phyloP scores from a whole-genome alignment of 2,888 invertebrate species.

The Calliscelio sp. region DNA sequence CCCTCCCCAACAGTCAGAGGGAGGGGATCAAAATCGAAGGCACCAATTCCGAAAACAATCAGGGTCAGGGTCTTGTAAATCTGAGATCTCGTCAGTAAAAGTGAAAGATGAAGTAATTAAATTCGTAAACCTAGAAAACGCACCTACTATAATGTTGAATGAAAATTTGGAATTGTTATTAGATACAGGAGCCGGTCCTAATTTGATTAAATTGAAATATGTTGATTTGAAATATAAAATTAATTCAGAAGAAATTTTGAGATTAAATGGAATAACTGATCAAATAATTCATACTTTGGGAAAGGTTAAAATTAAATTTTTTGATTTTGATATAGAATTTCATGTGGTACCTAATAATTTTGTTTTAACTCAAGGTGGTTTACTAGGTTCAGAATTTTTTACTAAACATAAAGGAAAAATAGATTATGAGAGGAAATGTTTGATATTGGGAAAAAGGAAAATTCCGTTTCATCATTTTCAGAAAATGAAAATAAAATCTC shows the following conservation, averaged over 20 bases:
- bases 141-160: background rate
- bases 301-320: background rate
- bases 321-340: background rate
- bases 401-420: constrained; percentile 4
- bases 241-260: background rate
- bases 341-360: constrained; percentile 12
- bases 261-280: constrained; percentile 1
- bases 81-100: too few relatives aligned
- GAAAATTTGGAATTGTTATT: background rate
- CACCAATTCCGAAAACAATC: too few relatives aligned
- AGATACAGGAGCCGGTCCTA: background rate
- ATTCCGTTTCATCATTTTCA: background rate
- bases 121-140: background rate
- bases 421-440: constrained; percentile 15
- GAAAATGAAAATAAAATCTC: background rate
- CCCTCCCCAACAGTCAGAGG: background rate
- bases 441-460: background rate
- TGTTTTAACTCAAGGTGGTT: constrained; percentile 2
- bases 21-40: too few relatives aligned
- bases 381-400: constrained; percentile 16
- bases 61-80: too few relatives aligned
- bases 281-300: background rate
- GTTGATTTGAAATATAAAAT: background rate
- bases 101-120: background rate
- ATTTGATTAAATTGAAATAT: background rate